These are phyloP conservation scores for Germaria angustata DNA, from an alignment of 2,888 invertebrate genomes.

Conservation along the genomic window DNA sequence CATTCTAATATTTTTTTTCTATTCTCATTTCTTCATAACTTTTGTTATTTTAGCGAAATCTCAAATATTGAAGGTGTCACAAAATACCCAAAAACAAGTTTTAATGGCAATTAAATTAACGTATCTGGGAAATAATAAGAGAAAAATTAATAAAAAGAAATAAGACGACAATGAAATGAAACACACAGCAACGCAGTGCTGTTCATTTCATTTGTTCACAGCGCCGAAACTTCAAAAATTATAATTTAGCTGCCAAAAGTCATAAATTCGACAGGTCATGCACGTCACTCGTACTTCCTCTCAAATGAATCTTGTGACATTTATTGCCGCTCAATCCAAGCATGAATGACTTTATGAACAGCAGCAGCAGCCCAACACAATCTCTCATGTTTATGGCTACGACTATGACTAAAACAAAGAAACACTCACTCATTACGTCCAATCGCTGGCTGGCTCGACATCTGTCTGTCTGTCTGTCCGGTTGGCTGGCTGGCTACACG, in stretches of 20 bases:
- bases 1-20: not conserved
- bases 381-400: not conserved
- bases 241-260: conserved; percentile 60
- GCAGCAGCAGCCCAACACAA: not conserved
- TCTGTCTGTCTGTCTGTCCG: no score
- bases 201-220: not conserved
- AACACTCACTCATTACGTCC: not conserved
- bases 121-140: not conserved
- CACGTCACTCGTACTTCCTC: conserved; percentile 78
- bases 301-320: conserved; percentile 79
- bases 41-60: no score
- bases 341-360: conserved; percentile 59
- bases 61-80: not conserved
- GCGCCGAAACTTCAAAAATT: conserved; percentile 30
- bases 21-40: not conserved
- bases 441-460: not conserved
- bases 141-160: not conserved
- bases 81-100: not conserved
- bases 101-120: not conserved
- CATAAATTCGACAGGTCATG: conserved; percentile 77
- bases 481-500: not conserved
- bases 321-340: conserved; percentile 75
- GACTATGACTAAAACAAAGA: not conserved
- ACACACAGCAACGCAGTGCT: not conserved
- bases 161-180: not conserved